These are phyloP conservation scores for Dryococelus australis DNA, from an alignment of 2,888 invertebrate species.

Conservation along the genomic window DNA sequence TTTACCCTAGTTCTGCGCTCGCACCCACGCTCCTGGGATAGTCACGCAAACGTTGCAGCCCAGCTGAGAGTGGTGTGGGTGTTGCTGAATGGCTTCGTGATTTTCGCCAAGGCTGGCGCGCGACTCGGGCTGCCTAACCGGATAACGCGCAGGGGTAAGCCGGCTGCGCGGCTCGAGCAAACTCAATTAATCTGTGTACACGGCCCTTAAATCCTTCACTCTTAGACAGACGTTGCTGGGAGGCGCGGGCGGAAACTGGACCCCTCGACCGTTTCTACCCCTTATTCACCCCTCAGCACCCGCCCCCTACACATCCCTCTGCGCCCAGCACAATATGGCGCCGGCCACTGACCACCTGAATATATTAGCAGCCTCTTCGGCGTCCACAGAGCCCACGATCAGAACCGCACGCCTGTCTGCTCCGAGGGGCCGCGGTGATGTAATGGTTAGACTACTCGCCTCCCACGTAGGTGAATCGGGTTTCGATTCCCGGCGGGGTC, in stretches of 20 bases:
- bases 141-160: not conserved
- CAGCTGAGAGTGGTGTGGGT: too few relatives aligned
- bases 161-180: not conserved
- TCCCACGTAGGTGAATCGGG: too few relatives aligned
- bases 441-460: too few relatives aligned
- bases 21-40: too few relatives aligned
- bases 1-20: not conserved
- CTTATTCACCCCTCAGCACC: not conserved
- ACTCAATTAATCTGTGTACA: constrained; percentile 16
- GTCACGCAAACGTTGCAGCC: too few relatives aligned
- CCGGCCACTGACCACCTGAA: not conserved
- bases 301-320: too few relatives aligned
- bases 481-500: too few relatives aligned
- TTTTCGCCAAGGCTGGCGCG: not conserved
- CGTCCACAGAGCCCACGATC: not conserved
- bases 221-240: not conserved
- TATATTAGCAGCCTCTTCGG: not conserved
- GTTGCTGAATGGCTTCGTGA: not conserved
- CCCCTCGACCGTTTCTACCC: not conserved
- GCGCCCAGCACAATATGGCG: not conserved
- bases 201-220: not conserved
- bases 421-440: too few relatives aligned
- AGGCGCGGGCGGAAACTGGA: not conserved
- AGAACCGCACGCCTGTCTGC: not conserved
- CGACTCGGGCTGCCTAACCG: not conserved